Base-by-base conservation (phyloP, 1,140 invertebrate genomes). In the Drosophila lini region DNA sequence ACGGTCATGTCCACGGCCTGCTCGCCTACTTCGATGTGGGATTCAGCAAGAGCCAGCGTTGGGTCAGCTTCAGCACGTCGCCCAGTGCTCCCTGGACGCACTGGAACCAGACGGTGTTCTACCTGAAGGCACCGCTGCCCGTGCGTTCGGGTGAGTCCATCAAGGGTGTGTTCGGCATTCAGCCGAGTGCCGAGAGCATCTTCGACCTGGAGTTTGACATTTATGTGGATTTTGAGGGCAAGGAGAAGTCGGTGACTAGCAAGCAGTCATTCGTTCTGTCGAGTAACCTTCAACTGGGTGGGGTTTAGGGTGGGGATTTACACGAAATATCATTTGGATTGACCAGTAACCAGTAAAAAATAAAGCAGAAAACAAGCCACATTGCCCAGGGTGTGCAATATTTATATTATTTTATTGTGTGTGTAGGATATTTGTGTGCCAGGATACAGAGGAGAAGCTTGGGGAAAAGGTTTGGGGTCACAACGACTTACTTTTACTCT, bases 101-200 rank as follows among this genome's bases (percentile, higher is more conserved):
- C 50, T 85, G 78, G 78, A 81, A 70, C 47, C 82, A 86, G 36
- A 76, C 78, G 7, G 65, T 85, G 3, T 73, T 86, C 40, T 73
- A 73, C 9, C 60, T 86, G 11, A 58, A 79, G 41, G 34, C 74
- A 3, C 63, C 68, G 1, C 52, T 86, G 0, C 31, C 41, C 3
- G 78, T 81, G 9, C 61, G 38, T 6, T n/a, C 57, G 1, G 69
- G 57, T 1, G 65, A 78, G 44, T 16, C 15, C 28, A 70, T 78
- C 25, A 69, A 70, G 19, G 75, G 75, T 5, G 42, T 78, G 15
- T 70, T 78, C 10, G 38, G 41, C 13, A 8, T 78, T 2, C 59
- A 57, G 31, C 50, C 74, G 1, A 78, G 57, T 13, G 5, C 25
- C 28, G 15, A 42, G 1, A 77, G 40, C 56, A 58, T 53, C 42